phyloP scores from a whole-genome alignment of 2,113 vertebrate genomes.

The Brachypodius melanocephalos region DNA sequence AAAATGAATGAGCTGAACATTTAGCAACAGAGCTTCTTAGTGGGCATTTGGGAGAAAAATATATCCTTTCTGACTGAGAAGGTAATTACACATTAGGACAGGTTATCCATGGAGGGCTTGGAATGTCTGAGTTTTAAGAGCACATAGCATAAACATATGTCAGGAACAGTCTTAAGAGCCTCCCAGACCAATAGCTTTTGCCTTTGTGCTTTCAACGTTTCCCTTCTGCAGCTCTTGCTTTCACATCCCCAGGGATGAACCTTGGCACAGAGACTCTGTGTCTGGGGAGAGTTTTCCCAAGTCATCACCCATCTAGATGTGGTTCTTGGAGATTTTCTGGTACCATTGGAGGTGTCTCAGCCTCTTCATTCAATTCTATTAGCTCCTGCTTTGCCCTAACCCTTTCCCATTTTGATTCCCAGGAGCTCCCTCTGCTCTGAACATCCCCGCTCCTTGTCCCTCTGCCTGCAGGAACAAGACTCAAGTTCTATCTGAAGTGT shows the following conservation, averaged over 20 bases:
- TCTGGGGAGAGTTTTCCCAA: neutral
- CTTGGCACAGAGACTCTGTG: neutral
- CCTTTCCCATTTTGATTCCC: neutral
- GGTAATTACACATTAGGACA: neutral
- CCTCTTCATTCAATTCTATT: neutral
- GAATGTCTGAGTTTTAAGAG: neutral
- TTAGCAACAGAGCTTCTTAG: neutral
- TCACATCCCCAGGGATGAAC: neutral
- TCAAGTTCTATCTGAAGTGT: neutral
- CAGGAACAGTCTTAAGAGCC: neutral
- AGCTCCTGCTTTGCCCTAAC: neutral
- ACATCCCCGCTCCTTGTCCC: neutral
- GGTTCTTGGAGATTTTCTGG: neutral
- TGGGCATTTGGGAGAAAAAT: neutral
- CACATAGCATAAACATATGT: neutral
- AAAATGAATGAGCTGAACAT: neutral
- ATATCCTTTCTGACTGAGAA: neutral
- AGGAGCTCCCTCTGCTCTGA: neutral
- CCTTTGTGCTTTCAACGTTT: neutral
- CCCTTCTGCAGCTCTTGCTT: neutral
- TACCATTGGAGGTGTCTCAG: neutral
- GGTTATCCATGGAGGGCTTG: neutral
- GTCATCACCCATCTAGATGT: too few relatives aligned
- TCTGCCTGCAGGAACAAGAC: neutral
- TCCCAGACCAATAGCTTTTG: neutral